Evolutionary conservation across 2,113 vertebrate genomes (phyloP).

Genomic region (Phaethornis superciliosus): DNA sequence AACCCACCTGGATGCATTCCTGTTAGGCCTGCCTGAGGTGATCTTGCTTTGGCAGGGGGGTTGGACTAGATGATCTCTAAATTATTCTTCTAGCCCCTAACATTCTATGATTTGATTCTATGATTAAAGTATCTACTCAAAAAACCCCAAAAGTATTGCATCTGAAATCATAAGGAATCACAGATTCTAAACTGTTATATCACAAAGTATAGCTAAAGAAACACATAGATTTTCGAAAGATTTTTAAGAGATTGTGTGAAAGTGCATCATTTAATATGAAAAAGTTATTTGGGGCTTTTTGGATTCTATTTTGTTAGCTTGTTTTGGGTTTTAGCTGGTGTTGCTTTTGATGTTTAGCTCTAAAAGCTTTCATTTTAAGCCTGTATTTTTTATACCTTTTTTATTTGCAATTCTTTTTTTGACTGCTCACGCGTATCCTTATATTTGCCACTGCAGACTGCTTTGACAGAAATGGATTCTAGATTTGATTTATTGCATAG

Average conservation of each 20-base stretch:
- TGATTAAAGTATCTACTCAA: background rate
- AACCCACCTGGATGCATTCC: too few species aligned
- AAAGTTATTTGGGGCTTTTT: background rate
- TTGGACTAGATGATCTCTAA: too few species aligned
- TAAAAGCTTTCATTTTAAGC: background rate
- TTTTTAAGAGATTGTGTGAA: background rate
- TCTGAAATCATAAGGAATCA: background rate
- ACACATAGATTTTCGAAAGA: background rate
- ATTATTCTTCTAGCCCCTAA: too few species aligned
- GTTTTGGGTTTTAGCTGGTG: background rate
- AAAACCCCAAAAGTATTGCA: background rate
- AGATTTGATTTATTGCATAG: background rate
- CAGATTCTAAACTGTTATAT: background rate
- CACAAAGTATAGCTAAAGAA: background rate
- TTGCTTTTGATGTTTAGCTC: background rate
- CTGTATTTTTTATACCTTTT: background rate
- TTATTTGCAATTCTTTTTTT: fast-evolving
- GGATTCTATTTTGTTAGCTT: background rate
- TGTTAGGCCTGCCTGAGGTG: too few species aligned
- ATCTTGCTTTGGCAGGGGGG: too few species aligned
- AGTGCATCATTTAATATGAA: background rate
- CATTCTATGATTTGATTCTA: too few species aligned
- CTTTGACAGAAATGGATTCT: background rate
- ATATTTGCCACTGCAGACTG: background rate
- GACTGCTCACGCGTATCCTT: background rate